Percentiles rank a stretch among this genome's conserved stretches.
Evolutionary conservation across 2,888 invertebrate species (phyloP).

Genomic region (Apodemia zela): DNA sequence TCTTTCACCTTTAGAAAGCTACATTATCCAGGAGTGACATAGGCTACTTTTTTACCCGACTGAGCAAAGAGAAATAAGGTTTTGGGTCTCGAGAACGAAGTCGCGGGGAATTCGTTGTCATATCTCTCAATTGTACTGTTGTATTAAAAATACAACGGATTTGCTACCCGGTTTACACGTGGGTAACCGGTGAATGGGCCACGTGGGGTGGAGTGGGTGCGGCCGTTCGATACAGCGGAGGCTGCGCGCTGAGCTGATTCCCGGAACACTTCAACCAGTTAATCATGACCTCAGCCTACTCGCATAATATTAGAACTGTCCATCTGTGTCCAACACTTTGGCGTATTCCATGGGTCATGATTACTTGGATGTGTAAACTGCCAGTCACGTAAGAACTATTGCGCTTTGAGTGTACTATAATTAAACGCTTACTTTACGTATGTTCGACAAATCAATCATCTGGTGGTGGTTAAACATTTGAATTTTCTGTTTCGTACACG

Average conservation of each 20-base stretch:
- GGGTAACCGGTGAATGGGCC: slow-evolving; percentile 43
- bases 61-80: no score
- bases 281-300: slow-evolving; percentile 41
- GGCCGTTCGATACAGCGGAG: slow-evolving; percentile 51
- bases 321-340: not conserved
- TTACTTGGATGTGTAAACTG: not conserved
- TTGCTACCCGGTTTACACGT: slow-evolving; percentile 35
- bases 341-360: not conserved
- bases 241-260: slow-evolving; percentile 46
- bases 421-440: not conserved
- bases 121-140: not conserved
- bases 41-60: no score
- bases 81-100: no score
- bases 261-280: slow-evolving; percentile 44
- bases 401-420: slow-evolving; percentile 10
- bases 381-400: slow-evolving; percentile 9
- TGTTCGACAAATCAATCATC: not conserved
- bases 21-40: no score
- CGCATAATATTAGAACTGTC: not conserved
- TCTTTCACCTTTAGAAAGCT: no score
- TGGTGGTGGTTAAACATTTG: not conserved
- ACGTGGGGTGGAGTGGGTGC: slow-evolving; percentile 43
- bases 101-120: no score
- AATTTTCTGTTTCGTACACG: not conserved
- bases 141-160: not conserved